Conservation (phyloP, 53 echinoderm and acorn worm genomes). For the Mesocentrotus franciscanus region DNA sequence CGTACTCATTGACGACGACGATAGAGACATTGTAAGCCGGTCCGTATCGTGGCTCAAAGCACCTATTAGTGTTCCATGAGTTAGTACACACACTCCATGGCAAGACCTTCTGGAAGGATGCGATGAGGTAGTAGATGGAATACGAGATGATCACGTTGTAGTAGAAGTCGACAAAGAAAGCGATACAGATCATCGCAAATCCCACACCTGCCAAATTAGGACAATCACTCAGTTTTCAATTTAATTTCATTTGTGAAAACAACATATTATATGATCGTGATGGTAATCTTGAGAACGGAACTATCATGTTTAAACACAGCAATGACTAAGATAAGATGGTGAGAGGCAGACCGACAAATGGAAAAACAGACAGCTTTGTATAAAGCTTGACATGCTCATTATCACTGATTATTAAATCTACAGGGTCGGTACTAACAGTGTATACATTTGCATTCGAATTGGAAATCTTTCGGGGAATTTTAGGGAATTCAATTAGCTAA, state of each 20-base stretch:
- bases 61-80: constrained; percentile 82
- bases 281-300: background rate
- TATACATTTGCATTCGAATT: too few species aligned
- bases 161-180: constrained; percentile 99
- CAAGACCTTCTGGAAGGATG: constrained; percentile 84
- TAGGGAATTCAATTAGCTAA: too few species aligned
- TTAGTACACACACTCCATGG: constrained; percentile 91
- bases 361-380: background rate
- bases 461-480: too few species aligned
- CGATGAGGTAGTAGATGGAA: constrained; percentile 96
- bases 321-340: background rate
- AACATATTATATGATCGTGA: background rate
- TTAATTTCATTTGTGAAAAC: background rate
- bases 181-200: constrained; percentile 89
- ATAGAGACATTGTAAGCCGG: constrained; percentile 72
- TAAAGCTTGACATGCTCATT: too few species aligned
- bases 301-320: background rate
- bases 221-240: background rate
- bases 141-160: constrained; percentile 99
- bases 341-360: background rate
- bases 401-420: too few species aligned
- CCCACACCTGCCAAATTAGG: constrained; percentile 81
- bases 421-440: too few species aligned
- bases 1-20: constrained; percentile 57
- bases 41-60: constrained; percentile 80